Evolutionary conservation across 2,113 vertebrate species (phyloP).

Genomic region (Melanerpes formicivorus): DNA sequence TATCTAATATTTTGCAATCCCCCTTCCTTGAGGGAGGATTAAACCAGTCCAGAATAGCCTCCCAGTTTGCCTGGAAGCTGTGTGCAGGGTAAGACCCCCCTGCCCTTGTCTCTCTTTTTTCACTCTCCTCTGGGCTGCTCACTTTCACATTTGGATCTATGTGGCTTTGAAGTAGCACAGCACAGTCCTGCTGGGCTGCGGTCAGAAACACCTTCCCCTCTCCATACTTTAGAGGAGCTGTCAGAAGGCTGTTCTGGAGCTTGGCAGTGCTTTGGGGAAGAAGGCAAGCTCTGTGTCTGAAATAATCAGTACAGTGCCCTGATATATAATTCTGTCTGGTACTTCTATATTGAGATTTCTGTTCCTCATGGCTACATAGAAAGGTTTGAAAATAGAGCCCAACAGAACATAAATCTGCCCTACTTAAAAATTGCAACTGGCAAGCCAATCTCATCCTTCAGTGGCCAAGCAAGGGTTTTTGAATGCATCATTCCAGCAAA

Average conservation of each 20-base stretch:
- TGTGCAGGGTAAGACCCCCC: neutral
- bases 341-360: conserved; percentile 9
- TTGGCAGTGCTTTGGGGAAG: neutral
- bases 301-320: neutral
- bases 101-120: neutral
- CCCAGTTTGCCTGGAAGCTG: neutral
- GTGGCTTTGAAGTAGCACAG: neutral
- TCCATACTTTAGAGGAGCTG: neutral
- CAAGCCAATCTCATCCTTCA: neutral
- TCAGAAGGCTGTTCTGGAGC: neutral
- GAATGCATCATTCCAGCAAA: rapidly evolving
- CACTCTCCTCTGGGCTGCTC: neutral
- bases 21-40: neutral
- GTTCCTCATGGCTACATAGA: neutral
- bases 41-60: neutral
- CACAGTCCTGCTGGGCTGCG: neutral
- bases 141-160: neutral
- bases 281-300: neutral
- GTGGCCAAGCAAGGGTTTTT: neutral
- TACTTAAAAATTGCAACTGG: neutral
- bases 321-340: neutral
- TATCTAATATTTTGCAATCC: neutral
- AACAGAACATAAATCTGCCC: neutral
- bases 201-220: neutral
- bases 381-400: neutral